These are phyloP conservation scores for Strix occidentalis DNA, from an alignment of 2,797 vertebrate species.

Conservation along the genomic window DNA sequence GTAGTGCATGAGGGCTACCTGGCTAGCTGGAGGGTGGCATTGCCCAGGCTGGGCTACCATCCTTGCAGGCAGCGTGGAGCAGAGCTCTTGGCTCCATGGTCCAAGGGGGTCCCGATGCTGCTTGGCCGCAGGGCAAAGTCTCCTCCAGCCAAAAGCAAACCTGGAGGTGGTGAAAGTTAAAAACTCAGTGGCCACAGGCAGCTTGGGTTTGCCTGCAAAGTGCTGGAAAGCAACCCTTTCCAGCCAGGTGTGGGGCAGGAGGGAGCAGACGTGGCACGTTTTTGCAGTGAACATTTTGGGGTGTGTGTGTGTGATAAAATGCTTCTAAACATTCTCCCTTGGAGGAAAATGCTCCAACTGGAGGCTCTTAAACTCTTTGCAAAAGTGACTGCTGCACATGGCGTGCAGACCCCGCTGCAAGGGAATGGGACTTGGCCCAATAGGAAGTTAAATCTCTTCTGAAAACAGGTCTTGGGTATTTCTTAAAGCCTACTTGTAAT, in stretches of 20 bases:
- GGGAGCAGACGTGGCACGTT: rapidly evolving
- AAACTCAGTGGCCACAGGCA: background rate
- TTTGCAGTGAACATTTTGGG: background rate
- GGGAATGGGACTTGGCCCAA: background rate
- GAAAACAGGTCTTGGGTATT: background rate
- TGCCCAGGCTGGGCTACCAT: background rate
- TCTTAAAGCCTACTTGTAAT: background rate
- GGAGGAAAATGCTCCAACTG: background rate
- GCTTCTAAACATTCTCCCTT: background rate
- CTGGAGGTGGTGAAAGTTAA: background rate
- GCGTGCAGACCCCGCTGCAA: background rate
- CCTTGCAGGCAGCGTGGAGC: background rate
- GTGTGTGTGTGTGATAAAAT: background rate
- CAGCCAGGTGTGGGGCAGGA: background rate
- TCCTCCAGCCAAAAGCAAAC: background rate
- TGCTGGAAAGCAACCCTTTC: background rate
- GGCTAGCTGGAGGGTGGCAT: background rate
- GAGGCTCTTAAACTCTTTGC: background rate
- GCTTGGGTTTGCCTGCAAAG: background rate
- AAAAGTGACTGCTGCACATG: background rate
- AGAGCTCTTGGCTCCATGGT: background rate
- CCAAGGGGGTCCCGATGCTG: background rate
- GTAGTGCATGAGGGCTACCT: background rate
- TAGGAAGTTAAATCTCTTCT: background rate
- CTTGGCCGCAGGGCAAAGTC: rapidly evolving